A percentile compares a stretch with the other conserved stretches of the same genome.
These are phyloP conservation scores for Ericerus pela DNA, from an alignment of 1,140 invertebrate genomes.

Conservation along the genomic window DNA sequence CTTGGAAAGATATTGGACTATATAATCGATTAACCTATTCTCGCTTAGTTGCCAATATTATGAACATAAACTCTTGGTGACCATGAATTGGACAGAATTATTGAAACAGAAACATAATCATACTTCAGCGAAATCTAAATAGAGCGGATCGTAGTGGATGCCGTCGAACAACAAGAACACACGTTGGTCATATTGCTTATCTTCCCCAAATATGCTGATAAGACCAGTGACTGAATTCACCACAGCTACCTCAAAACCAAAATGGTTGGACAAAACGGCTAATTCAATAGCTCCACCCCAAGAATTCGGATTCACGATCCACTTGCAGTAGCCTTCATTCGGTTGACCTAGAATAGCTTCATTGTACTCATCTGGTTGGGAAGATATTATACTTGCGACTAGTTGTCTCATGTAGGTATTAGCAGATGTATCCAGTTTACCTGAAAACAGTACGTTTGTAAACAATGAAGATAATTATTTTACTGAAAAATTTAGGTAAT, in stretches of 20 bases:
- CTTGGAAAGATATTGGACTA: no score
- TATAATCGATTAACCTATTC: no score
- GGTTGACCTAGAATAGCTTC: conserved; percentile 77
- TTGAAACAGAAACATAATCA: no score
- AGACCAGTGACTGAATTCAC: conserved; percentile 79
- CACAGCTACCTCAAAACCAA: conserved; percentile 82
- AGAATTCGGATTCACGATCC: conserved; percentile 66
- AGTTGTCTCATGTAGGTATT: conserved; percentile 64
- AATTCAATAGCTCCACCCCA: conserved; percentile 96
- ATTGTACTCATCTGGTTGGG: conserved; percentile 59
- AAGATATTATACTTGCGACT: conserved; percentile 65
- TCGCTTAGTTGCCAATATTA: no score
- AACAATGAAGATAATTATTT: not conserved
- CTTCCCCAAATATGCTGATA: conserved; percentile 87
- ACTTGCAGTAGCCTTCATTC: conserved; percentile 70
- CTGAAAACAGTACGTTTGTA: conserved; percentile 29
- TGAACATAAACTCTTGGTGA: no score
- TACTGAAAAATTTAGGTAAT: conserved; percentile 2
- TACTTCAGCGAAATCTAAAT: conserved; percentile 43
- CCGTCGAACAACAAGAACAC: conserved; percentile 90
- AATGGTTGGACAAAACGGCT: conserved; percentile 73
- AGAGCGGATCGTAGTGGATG: conserved; percentile 88
- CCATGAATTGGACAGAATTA: no score
- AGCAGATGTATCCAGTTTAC: conserved; percentile 55
- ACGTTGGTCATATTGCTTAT: conserved; percentile 65